A percentile compares a stretch with the other conserved stretches of the same genome.
These are phyloP conservation scores for Coelinius sp. DNA, from an alignment of 2,888 invertebrate genomes.

Conservation along the genomic window DNA sequence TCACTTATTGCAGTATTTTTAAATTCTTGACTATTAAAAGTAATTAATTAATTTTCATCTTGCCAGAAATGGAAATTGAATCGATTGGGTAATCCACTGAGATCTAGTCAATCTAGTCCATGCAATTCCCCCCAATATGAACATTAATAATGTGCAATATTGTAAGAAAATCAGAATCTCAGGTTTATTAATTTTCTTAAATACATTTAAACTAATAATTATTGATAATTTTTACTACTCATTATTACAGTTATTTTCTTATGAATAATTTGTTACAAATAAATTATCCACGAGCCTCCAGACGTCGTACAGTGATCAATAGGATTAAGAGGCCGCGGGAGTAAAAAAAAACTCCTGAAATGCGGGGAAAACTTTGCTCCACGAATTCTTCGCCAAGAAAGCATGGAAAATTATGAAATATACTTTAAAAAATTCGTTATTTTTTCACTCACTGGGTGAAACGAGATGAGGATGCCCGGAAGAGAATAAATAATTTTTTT, in stretches of 20 bases:
- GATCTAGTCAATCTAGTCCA: constrained; percentile 39
- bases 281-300: constrained; percentile 34
- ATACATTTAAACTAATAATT: neutral
- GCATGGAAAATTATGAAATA: too few relatives aligned
- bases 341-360: too few relatives aligned
- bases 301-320: constrained; percentile 8
- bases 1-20: neutral
- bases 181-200: constrained; percentile 23
- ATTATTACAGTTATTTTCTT: neutral
- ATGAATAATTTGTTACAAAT: neutral
- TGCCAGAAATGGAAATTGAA: neutral
- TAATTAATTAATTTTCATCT: neutral
- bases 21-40: neutral
- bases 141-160: neutral
- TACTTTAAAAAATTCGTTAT: too few relatives aligned
- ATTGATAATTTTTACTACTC: neutral
- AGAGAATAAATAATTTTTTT: too few relatives aligned
- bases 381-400: too few relatives aligned
- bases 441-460: too few relatives aligned
- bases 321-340: too few relatives aligned
- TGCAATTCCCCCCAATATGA: constrained; percentile 8
- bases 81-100: too few relatives aligned
- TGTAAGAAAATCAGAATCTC: constrained; percentile 28
- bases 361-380: too few relatives aligned
- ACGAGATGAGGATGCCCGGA: too few relatives aligned